These are phyloP conservation scores for Iguana delicatissima DNA, from an alignment of 2,797 vertebrate species.

Conservation along the genomic window DNA sequence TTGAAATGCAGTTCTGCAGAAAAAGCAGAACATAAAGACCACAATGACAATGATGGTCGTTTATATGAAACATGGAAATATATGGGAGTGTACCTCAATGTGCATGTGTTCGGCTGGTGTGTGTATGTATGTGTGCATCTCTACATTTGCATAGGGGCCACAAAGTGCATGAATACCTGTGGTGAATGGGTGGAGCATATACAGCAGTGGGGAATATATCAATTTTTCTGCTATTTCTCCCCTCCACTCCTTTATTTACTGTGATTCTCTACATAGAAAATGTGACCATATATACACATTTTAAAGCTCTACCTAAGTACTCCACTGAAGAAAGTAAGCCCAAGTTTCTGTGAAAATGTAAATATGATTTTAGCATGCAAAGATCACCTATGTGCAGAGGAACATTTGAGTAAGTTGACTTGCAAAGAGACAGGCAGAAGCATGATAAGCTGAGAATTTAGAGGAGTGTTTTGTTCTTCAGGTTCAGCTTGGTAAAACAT, in stretches of 20 bases:
- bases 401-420: not conserved
- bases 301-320: not conserved
- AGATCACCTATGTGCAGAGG: not conserved
- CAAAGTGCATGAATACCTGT: not conserved
- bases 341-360: not conserved
- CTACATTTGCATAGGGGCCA: not conserved
- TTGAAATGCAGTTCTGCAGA: no score
- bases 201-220: not conserved
- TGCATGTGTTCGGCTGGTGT: not conserved
- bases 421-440: constrained; percentile 3
- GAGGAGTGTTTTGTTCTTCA: not conserved
- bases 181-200: not conserved
- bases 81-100: not conserved
- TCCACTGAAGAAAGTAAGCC: not conserved
- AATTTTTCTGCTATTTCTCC: not conserved
- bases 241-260: not conserved
- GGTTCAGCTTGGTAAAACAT: not conserved
- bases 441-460: not conserved
- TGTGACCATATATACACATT: not conserved
- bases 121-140: no score
- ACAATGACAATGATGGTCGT: no score
- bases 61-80: not conserved
- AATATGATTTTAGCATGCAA: not conserved
- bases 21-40: not conserved
- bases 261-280: not conserved